These are phyloP conservation scores for Hemicrepidius hirtus DNA, from an alignment of 2,888 invertebrate species.

Conservation along the genomic window DNA sequence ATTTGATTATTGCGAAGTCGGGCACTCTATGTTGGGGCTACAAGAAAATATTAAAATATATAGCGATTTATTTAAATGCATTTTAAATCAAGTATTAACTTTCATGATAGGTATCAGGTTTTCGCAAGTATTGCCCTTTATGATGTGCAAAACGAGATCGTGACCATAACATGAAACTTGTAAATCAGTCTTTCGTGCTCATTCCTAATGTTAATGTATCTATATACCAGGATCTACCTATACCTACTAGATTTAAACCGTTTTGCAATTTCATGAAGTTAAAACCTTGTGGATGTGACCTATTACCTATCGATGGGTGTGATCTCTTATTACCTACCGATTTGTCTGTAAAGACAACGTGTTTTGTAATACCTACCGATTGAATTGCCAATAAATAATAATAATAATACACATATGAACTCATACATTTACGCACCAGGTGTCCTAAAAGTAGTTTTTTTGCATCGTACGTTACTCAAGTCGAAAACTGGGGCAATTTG, in stretches of 20 bases:
- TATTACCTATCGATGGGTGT: slow-evolving; percentile 22
- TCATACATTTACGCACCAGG: too few species aligned
- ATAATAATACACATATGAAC: background rate
- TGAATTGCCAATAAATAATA: slow-evolving; percentile 19
- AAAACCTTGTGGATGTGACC: slow-evolving; percentile 7
- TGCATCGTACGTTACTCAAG: too few species aligned
- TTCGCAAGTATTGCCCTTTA: too few species aligned
- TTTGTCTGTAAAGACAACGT: slow-evolving; percentile 2
- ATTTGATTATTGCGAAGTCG: slow-evolving; percentile 74
- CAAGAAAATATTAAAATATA: slow-evolving; percentile 31
- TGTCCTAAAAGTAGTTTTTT: too few species aligned
- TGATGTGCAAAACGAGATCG: too few species aligned
- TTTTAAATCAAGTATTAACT: too few species aligned
- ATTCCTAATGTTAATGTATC: too few species aligned
- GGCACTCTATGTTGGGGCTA: slow-evolving; percentile 78
- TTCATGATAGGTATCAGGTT: too few species aligned
- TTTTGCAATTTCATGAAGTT: background rate
- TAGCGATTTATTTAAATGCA: background rate
- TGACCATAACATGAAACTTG: too few species aligned
- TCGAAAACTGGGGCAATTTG: too few species aligned
- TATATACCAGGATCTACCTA: too few species aligned
- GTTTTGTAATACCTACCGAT: background rate
- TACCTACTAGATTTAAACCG: background rate
- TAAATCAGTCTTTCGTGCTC: too few species aligned
- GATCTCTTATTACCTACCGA: slow-evolving; percentile 18